A percentile compares a stretch with the other conserved stretches of the same genome.
These are phyloP conservation scores for Heterohyrax brucei DNA, from an alignment of 2,797 vertebrate genomes.

Conservation along the genomic window DNA sequence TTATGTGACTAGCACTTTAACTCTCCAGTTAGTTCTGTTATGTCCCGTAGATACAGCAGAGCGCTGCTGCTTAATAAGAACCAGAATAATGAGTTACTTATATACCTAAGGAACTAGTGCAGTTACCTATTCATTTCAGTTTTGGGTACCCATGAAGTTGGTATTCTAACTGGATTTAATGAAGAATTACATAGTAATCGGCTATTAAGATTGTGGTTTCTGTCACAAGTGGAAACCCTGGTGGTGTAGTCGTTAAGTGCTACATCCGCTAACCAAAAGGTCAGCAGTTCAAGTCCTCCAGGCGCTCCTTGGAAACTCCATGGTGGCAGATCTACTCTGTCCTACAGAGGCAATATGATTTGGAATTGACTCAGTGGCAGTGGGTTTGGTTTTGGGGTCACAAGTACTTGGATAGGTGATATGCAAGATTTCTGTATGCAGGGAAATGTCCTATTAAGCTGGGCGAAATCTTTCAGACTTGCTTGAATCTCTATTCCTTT, in stretches of 20 bases:
- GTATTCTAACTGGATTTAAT: conserved; percentile 20
- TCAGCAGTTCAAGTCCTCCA: too few relatives aligned
- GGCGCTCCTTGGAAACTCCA: too few relatives aligned
- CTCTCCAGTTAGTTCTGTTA: neutral
- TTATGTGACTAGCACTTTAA: neutral
- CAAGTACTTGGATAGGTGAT: neutral
- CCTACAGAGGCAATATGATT: too few relatives aligned
- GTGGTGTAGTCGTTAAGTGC: too few relatives aligned
- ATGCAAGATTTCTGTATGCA: conserved; percentile 46
- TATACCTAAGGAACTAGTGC: neutral
- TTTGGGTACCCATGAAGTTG: neutral
- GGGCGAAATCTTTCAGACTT: neutral
- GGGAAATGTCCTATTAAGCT: neutral
- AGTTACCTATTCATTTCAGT: neutral
- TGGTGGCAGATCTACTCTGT: too few relatives aligned
- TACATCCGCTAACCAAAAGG: too few relatives aligned
- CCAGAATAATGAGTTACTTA: neutral
- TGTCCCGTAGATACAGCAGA: neutral
- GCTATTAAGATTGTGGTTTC: conserved; percentile 58
- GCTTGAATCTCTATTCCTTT: conserved; percentile 39
- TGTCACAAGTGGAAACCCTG: neutral
- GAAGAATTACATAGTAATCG: conserved; percentile 2
- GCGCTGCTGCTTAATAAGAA: neutral
- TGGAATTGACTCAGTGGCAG: too few relatives aligned
- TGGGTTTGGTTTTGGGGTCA: neutral